A percentile compares a stretch with the other conserved stretches of the same genome.
phyloP scores from a whole-genome alignment of 2,113 vertebrate species.

The Balaeniceps rex region DNA sequence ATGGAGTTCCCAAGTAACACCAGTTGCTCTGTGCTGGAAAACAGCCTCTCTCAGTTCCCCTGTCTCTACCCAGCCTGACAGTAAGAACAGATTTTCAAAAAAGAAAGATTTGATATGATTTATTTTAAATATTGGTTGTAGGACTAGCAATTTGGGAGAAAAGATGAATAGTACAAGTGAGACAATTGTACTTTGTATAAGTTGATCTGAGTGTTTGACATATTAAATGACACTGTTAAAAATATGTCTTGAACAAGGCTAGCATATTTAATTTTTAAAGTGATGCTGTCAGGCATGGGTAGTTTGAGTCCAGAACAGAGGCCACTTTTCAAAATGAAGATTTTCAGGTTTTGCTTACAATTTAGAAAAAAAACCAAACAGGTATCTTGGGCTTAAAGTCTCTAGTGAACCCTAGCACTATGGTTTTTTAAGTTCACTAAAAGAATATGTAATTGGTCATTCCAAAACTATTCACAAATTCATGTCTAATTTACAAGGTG shows the following conservation, averaged over 20 bases:
- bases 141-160: neutral
- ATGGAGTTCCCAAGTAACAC: neutral
- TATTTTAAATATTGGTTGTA: neutral
- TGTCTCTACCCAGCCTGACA: neutral
- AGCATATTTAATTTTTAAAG: slow-evolving; percentile 6
- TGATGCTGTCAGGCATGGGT: neutral
- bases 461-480: neutral
- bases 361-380: neutral
- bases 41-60: neutral
- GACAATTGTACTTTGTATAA: neutral
- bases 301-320: neutral
- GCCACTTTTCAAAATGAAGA: neutral
- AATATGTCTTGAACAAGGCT: neutral
- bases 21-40: neutral
- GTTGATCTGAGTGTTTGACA: neutral
- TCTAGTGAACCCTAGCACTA: neutral
- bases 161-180: neutral
- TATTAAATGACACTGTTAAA: neutral
- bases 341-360: neutral
- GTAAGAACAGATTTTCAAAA: neutral
- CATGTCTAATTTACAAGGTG: neutral
- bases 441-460: neutral
- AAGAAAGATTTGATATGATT: neutral
- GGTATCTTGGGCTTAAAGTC: neutral
- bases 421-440: neutral